A percentile compares a stretch with the other conserved stretches of the same genome.
Conservation (phyloP, 2,797 vertebrate genomes). For the Dryobates pubescens region DNA sequence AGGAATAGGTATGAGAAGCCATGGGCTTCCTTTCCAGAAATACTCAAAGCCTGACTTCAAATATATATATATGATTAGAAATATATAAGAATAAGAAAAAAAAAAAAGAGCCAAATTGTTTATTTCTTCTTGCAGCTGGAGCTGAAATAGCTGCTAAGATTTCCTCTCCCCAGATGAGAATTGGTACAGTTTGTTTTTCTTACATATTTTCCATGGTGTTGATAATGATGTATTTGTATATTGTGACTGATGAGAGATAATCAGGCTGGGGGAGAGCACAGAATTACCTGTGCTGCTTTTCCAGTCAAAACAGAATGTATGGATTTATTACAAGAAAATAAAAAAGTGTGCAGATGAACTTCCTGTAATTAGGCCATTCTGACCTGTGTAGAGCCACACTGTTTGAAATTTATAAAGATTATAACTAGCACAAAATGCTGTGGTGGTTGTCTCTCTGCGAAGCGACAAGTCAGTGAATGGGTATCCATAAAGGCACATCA, state of each 20-base stretch:
- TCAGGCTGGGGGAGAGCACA: slow-evolving; percentile 53
- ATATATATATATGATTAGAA: slow-evolving; percentile 37
- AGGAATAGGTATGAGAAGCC: slow-evolving; percentile 26
- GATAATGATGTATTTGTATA: slow-evolving; percentile 72
- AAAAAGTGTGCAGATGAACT: slow-evolving; percentile 60
- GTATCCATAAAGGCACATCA: background rate
- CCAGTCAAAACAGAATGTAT: slow-evolving; percentile 70
- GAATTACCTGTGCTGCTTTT: slow-evolving; percentile 55
- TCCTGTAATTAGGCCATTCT: slow-evolving; percentile 71
- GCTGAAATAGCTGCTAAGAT: slow-evolving; percentile 43
- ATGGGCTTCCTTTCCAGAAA: slow-evolving; percentile 23
- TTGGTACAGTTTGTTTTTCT: slow-evolving; percentile 68
- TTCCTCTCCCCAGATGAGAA: slow-evolving; percentile 41
- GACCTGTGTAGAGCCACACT: slow-evolving; percentile 63
- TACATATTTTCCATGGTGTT: slow-evolving; percentile 65
- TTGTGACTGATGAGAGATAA: slow-evolving; percentile 69
- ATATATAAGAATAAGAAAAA: slow-evolving; percentile 39
- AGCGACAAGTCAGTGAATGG: background rate
- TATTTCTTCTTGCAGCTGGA: slow-evolving; percentile 46
- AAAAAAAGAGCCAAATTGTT: slow-evolving; percentile 36
- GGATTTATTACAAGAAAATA: slow-evolving; percentile 60
- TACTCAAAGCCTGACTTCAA: background rate
- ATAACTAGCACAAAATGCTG: slow-evolving; percentile 57
- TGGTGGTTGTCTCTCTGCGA: slow-evolving; percentile 28
- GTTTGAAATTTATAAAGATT: slow-evolving; percentile 77